phyloP scores from a whole-genome alignment of 2,113 vertebrate genomes.

The Phrynosoma blainvillii region DNA sequence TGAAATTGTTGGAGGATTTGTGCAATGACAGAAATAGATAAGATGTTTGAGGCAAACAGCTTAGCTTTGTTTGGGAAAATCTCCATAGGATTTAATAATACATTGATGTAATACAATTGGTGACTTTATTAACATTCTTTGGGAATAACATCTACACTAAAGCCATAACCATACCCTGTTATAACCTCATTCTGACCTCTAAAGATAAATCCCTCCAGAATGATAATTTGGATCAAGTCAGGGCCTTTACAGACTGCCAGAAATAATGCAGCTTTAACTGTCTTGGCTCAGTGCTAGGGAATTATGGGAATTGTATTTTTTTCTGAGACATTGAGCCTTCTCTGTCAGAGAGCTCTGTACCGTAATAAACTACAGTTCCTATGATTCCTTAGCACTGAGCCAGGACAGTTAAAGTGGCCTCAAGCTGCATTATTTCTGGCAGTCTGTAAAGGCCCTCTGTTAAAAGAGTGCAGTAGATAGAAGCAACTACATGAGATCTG shows the following conservation, averaged over 20 bases:
- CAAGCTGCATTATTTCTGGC: too few relatives aligned
- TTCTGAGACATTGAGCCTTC: too few relatives aligned
- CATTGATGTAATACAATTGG: slow-evolving; percentile 67
- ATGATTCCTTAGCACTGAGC: too few relatives aligned
- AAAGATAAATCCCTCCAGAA: slow-evolving; percentile 34
- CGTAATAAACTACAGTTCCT: too few relatives aligned
- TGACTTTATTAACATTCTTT: slow-evolving; percentile 73
- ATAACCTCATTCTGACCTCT: slow-evolving; percentile 1
- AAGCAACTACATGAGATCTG: background rate
- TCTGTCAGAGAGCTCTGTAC: too few relatives aligned
- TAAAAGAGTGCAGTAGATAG: slow-evolving; percentile 25
- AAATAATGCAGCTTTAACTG: too few relatives aligned
- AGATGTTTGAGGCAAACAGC: slow-evolving; percentile 61
- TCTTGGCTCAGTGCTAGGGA: too few relatives aligned
- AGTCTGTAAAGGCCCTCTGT: too few relatives aligned
- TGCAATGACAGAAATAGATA: slow-evolving; percentile 71
- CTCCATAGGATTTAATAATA: slow-evolving; percentile 66
- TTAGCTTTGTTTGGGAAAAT: slow-evolving; percentile 73
- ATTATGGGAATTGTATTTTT: too few relatives aligned
- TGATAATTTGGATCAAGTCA: slow-evolving; percentile 29
- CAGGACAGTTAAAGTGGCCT: too few relatives aligned
- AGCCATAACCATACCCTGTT: slow-evolving; percentile 44
- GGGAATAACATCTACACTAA: slow-evolving; percentile 49
- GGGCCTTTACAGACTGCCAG: too few relatives aligned
- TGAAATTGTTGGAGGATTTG: slow-evolving; percentile 66